Percentiles rank a stretch among this genome's conserved stretches.
Conservation (phyloP, 2,888 invertebrate genomes). For the Blastobasis lacticolella region DNA sequence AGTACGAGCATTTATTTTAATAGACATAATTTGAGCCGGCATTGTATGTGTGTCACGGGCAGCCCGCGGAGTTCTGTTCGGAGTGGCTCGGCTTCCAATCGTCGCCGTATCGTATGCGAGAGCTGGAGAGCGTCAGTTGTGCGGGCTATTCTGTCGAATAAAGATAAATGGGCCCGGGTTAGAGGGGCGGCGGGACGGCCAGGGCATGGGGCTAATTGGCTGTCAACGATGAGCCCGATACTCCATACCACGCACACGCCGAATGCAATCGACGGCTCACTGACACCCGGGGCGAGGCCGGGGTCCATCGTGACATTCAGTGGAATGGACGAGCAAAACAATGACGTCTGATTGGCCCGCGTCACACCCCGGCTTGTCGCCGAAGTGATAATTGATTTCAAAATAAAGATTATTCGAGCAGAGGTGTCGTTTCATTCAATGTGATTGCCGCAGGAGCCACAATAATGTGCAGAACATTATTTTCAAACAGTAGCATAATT, state of each 20-base stretch:
- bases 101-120: slow-evolving; percentile 20
- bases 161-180: slow-evolving; percentile 59
- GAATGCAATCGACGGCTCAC: slow-evolving; percentile 35
- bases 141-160: slow-evolving; percentile 56
- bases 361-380: slow-evolving; percentile 13
- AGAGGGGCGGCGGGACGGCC: slow-evolving; percentile 29
- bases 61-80: slow-evolving; percentile 28
- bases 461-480: too few relatives aligned
- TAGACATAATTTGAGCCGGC: slow-evolving; percentile 36
- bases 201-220: slow-evolving; percentile 62
- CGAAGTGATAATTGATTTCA: too few relatives aligned
- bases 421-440: too few relatives aligned
- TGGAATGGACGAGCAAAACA: slow-evolving; percentile 39
- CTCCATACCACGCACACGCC: slow-evolving; percentile 27
- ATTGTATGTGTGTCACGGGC: slow-evolving; percentile 44
- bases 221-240: slow-evolving; percentile 61
- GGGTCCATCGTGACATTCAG: slow-evolving; percentile 30
- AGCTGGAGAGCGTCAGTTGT: slow-evolving; percentile 46
- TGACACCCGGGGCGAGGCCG: slow-evolving; percentile 27
- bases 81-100: slow-evolving; percentile 19
- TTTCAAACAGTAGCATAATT: too few relatives aligned
- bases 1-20: slow-evolving; percentile 35
- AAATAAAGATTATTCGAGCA: too few relatives aligned
- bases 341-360: slow-evolving; percentile 30
- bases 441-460: too few relatives aligned